Percentiles rank a stretch among this genome's conserved stretches.
phyloP scores from a whole-genome alignment of 2,797 vertebrate species.

The Chlorospingus flavigularis region DNA sequence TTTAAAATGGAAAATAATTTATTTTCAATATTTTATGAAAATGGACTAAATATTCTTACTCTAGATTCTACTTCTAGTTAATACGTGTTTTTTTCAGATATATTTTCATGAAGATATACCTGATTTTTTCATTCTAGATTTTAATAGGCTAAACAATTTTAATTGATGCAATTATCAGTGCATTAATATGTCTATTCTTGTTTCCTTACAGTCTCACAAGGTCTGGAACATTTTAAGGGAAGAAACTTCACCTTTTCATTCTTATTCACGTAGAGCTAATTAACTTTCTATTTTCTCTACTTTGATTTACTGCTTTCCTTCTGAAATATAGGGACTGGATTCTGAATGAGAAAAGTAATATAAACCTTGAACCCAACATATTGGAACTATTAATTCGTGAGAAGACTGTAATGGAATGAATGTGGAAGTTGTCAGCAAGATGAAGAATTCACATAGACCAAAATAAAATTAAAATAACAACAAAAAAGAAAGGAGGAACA shows the following conservation, averaged over 20 bases:
- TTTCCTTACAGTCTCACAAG: not conserved
- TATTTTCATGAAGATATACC: not conserved
- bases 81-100: not conserved
- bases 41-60: not conserved
- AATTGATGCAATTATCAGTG: not conserved
- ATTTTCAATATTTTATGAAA: not conserved
- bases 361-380: not conserved
- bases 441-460: not conserved
- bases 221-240: not conserved
- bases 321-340: not conserved
- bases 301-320: not conserved
- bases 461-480: not conserved
- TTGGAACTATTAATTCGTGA: not conserved
- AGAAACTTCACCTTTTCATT: not conserved
- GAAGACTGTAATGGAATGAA: not conserved
- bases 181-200: not conserved
- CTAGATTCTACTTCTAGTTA: not conserved
- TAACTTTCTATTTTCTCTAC: not conserved
- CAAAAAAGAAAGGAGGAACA: not conserved
- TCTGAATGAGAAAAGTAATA: not conserved
- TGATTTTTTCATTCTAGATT: not conserved
- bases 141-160: not conserved
- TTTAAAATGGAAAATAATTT: not conserved
- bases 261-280: accelerated
- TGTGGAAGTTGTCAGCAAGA: not conserved